Percentiles rank a stretch among this genome's conserved stretches.
These are phyloP conservation scores for Sinotaia quadrata DNA, from an alignment of 2,888 invertebrate genomes.

Conservation along the genomic window DNA sequence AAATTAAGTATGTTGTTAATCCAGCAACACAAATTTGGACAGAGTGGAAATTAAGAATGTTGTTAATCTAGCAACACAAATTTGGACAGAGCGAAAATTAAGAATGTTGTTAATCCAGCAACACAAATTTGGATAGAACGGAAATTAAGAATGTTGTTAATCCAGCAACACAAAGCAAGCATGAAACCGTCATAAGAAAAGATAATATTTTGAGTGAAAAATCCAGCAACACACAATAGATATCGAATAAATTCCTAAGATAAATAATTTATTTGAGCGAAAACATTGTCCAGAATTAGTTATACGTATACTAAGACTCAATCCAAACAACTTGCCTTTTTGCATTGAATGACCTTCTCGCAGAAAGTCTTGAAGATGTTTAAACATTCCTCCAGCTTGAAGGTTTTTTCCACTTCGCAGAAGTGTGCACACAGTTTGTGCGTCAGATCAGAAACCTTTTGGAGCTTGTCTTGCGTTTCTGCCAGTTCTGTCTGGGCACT, in stretches of 20 bases:
- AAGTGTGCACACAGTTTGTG: conserved; percentile 90
- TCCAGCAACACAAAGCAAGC: too few relatives aligned
- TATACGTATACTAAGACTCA: background rate
- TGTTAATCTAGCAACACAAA: too few relatives aligned
- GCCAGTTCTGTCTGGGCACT: conserved; percentile 61
- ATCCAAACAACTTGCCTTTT: conserved; percentile 69
- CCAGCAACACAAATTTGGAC: too few relatives aligned
- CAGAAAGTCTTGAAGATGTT: conserved; percentile 91
- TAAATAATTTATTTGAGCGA: too few relatives aligned
- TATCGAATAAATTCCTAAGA: conserved; percentile 4
- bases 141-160: too few relatives aligned
- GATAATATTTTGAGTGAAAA: background rate
- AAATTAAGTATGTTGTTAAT: too few relatives aligned
- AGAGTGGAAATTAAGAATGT: too few relatives aligned
- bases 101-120: too few relatives aligned
- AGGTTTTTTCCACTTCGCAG: conserved; percentile 90
- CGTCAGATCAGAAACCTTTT: conserved; percentile 85
- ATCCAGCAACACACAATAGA: background rate
- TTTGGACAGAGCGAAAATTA: too few relatives aligned
- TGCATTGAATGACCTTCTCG: conserved; percentile 74
- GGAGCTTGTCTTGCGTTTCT: conserved; percentile 81
- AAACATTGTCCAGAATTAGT: too few relatives aligned
- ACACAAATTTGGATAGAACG: too few relatives aligned
- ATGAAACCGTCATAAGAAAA: background rate
- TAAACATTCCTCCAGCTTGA: conserved; percentile 95